Conservation (phyloP, 1,140 invertebrate genomes). For the Pseudomyrmex gracilis region DNA sequence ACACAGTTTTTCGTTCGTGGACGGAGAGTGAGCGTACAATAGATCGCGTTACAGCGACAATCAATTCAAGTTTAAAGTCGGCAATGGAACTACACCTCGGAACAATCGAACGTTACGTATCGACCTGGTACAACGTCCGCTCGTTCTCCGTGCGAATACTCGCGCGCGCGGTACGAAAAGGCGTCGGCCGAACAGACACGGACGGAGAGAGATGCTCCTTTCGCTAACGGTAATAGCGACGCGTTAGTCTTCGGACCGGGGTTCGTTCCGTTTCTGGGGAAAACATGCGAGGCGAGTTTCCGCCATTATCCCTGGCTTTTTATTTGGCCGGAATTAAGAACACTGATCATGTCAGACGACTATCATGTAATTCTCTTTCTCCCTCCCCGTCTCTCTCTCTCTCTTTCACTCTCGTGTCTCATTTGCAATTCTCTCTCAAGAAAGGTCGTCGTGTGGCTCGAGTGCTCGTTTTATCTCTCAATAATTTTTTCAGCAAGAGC, state of each 20-base stretch:
- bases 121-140: background rate
- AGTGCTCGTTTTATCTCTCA: constrained; percentile 8
- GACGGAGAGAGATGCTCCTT: constrained; percentile 39
- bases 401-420: background rate
- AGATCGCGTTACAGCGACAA: constrained; percentile 50
- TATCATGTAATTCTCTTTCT: constrained; percentile 49
- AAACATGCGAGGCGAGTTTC: constrained; percentile 47
- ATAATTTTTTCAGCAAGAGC: constrained; percentile 47
- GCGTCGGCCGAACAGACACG: background rate
- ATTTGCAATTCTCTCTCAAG: background rate
- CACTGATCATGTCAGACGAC: constrained; percentile 55
- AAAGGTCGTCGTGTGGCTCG: background rate
- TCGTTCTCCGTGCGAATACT: constrained; percentile 35
- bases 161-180: constrained; percentile 5
- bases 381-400: background rate
- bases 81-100: background rate
- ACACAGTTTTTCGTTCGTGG: constrained; percentile 34
- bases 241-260: constrained; percentile 25
- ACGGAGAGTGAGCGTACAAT: constrained; percentile 43
- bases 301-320: constrained; percentile 53
- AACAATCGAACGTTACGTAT: constrained; percentile 50
- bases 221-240: constrained; percentile 40
- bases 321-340: constrained; percentile 54
- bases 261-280: constrained; percentile 24
- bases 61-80: constrained; percentile 55